Conservation (phyloP, 2,797 vertebrate species). For the Pampus argenteus region DNA sequence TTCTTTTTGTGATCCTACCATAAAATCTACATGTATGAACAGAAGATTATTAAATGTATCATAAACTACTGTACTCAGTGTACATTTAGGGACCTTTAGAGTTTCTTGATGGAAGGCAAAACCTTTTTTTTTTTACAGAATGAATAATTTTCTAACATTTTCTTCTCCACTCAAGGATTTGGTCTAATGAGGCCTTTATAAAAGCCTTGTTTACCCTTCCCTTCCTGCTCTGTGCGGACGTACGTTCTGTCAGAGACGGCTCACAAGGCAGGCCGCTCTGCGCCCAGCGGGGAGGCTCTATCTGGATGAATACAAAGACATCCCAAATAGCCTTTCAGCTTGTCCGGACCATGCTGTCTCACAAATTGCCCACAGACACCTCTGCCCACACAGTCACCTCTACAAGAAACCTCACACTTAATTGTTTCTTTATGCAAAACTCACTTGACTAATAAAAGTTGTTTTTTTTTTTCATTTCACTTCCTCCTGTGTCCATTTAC, state of each 20-base stretch:
- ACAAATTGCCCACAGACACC: not conserved
- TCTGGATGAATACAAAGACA: conserved; percentile 24
- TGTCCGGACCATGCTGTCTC: conserved; percentile 1
- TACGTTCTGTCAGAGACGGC: conserved; percentile 47
- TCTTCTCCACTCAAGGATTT: conserved; percentile 44
- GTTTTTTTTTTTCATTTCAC: conserved; percentile 39
- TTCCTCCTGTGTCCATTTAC: conserved; percentile 39
- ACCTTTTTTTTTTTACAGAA: conserved; percentile 8
- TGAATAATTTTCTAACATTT: conserved; percentile 67
- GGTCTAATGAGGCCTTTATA: conserved; percentile 67
- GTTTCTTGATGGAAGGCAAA: conserved; percentile 8
- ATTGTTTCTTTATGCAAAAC: conserved; percentile 13
- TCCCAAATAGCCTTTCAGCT: conserved; percentile 20
- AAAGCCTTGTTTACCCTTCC: conserved; percentile 68
- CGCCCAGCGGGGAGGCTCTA: conserved; percentile 21
- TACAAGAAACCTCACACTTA: not conserved
- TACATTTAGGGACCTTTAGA: not conserved
- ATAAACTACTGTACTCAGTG: conserved; percentile 1
- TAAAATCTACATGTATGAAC: not conserved
- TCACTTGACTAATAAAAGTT: conserved; percentile 28
- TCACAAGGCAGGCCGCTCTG: conserved; percentile 39
- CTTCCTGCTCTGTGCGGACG: conserved; percentile 37
- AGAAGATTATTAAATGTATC: not conserved
- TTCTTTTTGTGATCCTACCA: not conserved
- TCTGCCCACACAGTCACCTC: not conserved